Percentiles rank a stretch among this genome's conserved stretches.
Evolutionary conservation across 1,140 invertebrate species (phyloP).

Genomic region (Dendroctonus valens): DNA sequence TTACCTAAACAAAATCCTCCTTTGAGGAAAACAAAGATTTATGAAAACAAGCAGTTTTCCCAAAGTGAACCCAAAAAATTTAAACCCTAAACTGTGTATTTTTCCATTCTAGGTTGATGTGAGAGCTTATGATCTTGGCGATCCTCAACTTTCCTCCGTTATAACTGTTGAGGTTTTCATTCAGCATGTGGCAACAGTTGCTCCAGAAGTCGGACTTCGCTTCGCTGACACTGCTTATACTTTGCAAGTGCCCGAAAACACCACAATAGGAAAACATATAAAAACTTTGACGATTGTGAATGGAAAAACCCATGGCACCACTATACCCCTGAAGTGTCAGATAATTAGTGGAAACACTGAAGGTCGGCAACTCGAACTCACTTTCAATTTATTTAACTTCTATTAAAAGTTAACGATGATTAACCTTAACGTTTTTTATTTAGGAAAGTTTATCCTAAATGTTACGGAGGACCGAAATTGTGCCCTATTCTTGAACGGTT

Average conservation of each 20-base stretch:
- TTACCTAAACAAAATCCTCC: background rate
- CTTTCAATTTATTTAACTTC: slow-evolving; percentile 13
- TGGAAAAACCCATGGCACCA: slow-evolving; percentile 61
- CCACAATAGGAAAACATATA: slow-evolving; percentile 64
- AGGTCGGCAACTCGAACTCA: slow-evolving; percentile 43
- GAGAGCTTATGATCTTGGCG: slow-evolving; percentile 81
- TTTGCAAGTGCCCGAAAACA: slow-evolving; percentile 76
- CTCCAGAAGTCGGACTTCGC: slow-evolving; percentile 70
- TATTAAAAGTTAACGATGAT: slow-evolving; percentile 1
- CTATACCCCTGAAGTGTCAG: slow-evolving; percentile 72
- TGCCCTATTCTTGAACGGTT: slow-evolving; percentile 66
- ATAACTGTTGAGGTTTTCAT: slow-evolving; percentile 79
- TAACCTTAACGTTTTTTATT: slow-evolving; percentile 21
- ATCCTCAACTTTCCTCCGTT: slow-evolving; percentile 77
- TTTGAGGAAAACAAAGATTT: slow-evolving; percentile 4
- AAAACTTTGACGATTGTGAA: slow-evolving; percentile 75
- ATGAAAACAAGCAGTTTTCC: slow-evolving; percentile 6
- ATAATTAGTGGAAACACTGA: slow-evolving; percentile 70
- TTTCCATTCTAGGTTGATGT: slow-evolving; percentile 67
- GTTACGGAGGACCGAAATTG: slow-evolving; percentile 77
- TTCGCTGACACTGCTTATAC: slow-evolving; percentile 83
- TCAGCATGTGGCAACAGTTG: slow-evolving; percentile 67
- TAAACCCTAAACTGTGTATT: no score
- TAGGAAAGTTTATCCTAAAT: slow-evolving; percentile 68
- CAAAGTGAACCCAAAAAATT: no score